These are phyloP conservation scores for Rhabdophis nuchalis DNA, from an alignment of 2,797 vertebrate genomes.

Conservation along the genomic window DNA sequence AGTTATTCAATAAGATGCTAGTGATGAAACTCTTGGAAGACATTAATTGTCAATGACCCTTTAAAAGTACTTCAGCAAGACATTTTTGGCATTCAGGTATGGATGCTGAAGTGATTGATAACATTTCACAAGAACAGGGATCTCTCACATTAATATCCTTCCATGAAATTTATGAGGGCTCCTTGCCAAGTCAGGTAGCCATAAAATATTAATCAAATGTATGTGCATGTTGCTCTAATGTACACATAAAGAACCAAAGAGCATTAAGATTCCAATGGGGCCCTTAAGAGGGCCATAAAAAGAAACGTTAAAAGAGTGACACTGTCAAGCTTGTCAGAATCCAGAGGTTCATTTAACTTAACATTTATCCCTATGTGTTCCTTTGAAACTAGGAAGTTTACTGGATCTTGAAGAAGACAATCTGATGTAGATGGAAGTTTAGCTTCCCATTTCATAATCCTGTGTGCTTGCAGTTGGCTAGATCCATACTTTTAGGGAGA, in stretches of 20 bases:
- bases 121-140: constrained; percentile 49
- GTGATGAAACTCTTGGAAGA: constrained; percentile 46
- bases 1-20: constrained; percentile 15
- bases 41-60: constrained; percentile 63
- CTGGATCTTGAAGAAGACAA: constrained; percentile 20
- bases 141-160: constrained; percentile 59
- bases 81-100: constrained; percentile 62
- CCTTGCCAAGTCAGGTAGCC: constrained; percentile 62
- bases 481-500: background rate
- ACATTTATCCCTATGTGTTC: constrained; percentile 14
- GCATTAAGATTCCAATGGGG: constrained; percentile 66
- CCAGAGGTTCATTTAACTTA: constrained; percentile 29
- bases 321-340: constrained; percentile 52
- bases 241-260: constrained; percentile 67
- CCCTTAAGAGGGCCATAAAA: constrained; percentile 63
- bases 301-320: constrained; percentile 50
- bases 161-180: constrained; percentile 66
- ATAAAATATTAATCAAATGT: constrained; percentile 72
- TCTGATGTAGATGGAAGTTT: background rate
- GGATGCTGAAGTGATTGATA: constrained; percentile 64
- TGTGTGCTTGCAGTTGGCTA: background rate
- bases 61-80: constrained; percentile 59
- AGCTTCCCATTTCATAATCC: background rate
- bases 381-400: background rate
- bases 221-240: constrained; percentile 67